Evolutionary conservation across 53 echinoderm and acorn worm genomes (phyloP), one percentile per base, ranked within the genome.

Genomic region (Paracentrotus lividus): DNA sequence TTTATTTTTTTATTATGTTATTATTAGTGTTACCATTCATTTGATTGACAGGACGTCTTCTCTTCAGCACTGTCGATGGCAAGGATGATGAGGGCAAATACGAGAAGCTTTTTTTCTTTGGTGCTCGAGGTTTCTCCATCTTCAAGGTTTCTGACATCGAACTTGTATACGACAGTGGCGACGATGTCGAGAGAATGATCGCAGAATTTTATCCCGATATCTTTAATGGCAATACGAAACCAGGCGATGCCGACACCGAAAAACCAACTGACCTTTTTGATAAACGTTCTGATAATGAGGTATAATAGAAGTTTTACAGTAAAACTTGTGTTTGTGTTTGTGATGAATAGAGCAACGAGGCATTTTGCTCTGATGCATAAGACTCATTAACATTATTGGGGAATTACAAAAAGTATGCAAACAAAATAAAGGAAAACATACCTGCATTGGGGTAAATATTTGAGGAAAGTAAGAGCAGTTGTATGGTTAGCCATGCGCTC

Each of bases 41-140:
- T n/a, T n/a, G n/a, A n/a, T n/a, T n/a, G n/a, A n/a, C n/a, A 96
- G 96, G 96, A 20, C 94, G 96, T 47, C 84, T 96, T n/a, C 42
- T 92, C 42, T 94, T 96, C 43, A 96, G 96, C 56, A 88, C 61
- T 27, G 42, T 65, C 18, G 96, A 96, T 47, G 96, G 94, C 8
- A 42, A 93, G 7, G 93, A 93, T 57, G 21, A 26, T 6, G 47
- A 92, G 49, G 93, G 92, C 36, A 90, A 96, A 8, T 51, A 93
- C 6, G 88, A 76, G 0, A 33, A 31, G 42, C 88, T 88, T 9
- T 60, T 53, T 44, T 89, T 92, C 92, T 96, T 92, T 59, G 96
- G 96, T 18, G 88, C 77, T 3, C 67, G 96, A 33, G 92, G 96
- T 40, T 60, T 94, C 34, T 96, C 96, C 2, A 53, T 96, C 36